Conservation (phyloP, 2,113 vertebrate species). For the Geothlypis trichas region DNA sequence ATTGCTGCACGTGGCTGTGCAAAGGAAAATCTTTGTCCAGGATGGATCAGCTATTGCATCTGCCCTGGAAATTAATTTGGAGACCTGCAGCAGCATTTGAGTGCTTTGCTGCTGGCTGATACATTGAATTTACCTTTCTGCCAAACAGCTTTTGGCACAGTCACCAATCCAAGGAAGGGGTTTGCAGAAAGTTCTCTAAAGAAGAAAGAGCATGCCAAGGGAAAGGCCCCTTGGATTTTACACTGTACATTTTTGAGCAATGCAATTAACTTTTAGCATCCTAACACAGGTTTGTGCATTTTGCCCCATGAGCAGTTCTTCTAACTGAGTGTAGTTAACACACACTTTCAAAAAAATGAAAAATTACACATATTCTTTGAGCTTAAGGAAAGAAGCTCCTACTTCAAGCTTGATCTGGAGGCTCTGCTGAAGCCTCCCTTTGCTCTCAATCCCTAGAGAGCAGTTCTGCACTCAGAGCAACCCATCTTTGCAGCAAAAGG, state of each 20-base stretch:
- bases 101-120: not conserved
- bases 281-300: not conserved
- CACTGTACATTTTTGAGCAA: not conserved
- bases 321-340: not conserved
- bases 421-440: not conserved
- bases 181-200: not conserved
- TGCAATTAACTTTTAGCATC: not conserved
- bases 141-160: not conserved
- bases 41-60: not conserved
- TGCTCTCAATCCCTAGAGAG: not conserved
- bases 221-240: not conserved
- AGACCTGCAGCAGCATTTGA: not conserved
- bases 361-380: not conserved
- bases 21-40: not conserved
- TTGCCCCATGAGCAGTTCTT: not conserved
- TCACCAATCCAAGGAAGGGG: not conserved
- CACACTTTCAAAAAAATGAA: not conserved
- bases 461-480: not conserved
- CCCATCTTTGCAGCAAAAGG: not conserved
- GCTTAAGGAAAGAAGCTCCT: not conserved
- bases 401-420: not conserved
- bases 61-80: not conserved
- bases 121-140: not conserved
- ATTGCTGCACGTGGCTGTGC: not conserved
- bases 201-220: not conserved